These are phyloP conservation scores for Etheostoma nigrum DNA, from an alignment of 2,797 vertebrate species.

Conservation along the genomic window DNA sequence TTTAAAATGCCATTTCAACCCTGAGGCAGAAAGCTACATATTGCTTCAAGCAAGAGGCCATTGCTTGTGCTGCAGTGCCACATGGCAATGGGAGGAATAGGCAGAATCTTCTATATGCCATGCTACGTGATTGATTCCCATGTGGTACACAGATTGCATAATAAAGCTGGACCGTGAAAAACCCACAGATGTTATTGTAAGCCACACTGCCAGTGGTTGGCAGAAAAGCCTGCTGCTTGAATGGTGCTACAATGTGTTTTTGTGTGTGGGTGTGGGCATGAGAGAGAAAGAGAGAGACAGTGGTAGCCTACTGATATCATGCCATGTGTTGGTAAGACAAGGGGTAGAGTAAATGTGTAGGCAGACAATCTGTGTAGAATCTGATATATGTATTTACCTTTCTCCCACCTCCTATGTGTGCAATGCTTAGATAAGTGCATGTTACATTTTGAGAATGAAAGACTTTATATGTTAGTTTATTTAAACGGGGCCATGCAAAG, in stretches of 20 bases:
- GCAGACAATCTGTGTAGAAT: conserved; percentile 22
- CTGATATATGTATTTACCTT: conserved; percentile 35
- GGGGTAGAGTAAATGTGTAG: conserved; percentile 20
- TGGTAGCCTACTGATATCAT: conserved; percentile 44
- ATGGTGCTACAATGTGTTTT: conserved; percentile 45
- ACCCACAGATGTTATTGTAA: conserved; percentile 78
- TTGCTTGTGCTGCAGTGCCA: conserved; percentile 46
- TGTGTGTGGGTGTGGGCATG: conserved; percentile 43
- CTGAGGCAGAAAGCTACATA: conserved; percentile 46
- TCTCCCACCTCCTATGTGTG: not conserved
- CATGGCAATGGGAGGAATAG: conserved; percentile 41
- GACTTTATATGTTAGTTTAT: too few relatives aligned
- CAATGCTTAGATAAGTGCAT: not conserved
- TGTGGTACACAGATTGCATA: conserved; percentile 68
- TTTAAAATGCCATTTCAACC: conserved; percentile 59
- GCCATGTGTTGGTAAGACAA: conserved; percentile 32
- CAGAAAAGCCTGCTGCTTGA: conserved; percentile 45
- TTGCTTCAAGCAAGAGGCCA: conserved; percentile 51
- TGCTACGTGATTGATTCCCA: conserved; percentile 53
- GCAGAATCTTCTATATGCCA: conserved; percentile 47
- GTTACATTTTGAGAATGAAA: not conserved
- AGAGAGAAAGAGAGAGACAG: conserved; percentile 22
- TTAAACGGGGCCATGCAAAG: too few relatives aligned
- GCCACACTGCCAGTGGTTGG: conserved; percentile 68
- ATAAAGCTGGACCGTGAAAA: conserved; percentile 69